phyloP scores from a whole-genome alignment of 1,140 invertebrate species.

The Trichonephila clavata region DNA sequence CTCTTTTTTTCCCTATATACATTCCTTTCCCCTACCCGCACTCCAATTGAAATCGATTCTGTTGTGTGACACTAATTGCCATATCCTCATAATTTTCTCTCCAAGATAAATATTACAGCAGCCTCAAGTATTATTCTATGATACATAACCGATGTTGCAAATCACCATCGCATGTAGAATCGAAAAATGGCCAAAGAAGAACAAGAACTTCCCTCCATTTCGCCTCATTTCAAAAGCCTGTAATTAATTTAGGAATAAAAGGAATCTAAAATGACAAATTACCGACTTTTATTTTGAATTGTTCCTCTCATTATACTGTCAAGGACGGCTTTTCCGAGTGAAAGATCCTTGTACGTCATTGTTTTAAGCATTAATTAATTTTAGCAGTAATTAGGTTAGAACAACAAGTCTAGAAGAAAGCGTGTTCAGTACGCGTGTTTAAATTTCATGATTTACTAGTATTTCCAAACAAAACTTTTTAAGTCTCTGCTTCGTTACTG shows the following conservation, averaged over 20 bases:
- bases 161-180: constrained; percentile 23
- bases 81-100: background rate
- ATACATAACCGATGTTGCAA: constrained; percentile 12
- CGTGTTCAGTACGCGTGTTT: background rate
- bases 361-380: constrained; percentile 58
- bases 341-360: constrained; percentile 40
- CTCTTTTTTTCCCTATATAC: background rate
- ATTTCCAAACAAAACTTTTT: no score
- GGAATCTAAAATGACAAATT: constrained; percentile 55
- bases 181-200: constrained; percentile 23
- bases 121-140: background rate
- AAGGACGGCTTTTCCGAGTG: constrained; percentile 47
- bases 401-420: constrained; percentile 44
- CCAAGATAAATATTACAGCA: constrained; percentile 44
- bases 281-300: constrained; percentile 51
- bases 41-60: constrained; percentile 3
- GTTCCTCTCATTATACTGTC: constrained; percentile 39
- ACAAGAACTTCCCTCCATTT: background rate
- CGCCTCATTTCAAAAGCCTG: constrained; percentile 27
- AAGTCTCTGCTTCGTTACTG: no score
- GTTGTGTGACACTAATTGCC: constrained; percentile 21
- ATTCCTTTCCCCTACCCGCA: background rate
- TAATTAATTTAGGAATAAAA: constrained; percentile 47
- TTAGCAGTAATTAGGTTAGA: constrained; percentile 28
- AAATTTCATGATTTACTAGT: no score